Evolutionary conservation across 2,888 invertebrate species (phyloP).

Genomic region (Oegoconia quadripuncta): DNA sequence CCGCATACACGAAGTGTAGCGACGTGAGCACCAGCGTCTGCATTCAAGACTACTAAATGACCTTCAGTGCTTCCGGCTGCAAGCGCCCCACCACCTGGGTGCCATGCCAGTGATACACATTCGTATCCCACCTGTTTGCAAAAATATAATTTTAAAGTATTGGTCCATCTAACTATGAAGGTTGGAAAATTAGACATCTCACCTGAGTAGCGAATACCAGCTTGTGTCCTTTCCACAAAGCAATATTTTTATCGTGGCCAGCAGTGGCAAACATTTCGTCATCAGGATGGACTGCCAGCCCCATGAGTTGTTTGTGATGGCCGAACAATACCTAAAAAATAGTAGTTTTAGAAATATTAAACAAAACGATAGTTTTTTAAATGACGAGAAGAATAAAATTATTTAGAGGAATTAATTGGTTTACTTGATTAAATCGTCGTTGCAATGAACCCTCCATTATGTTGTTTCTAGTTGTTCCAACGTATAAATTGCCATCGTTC

Average conservation of each 20-base stretch:
- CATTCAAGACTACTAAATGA: conserved; percentile 90
- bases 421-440: conserved; percentile 89
- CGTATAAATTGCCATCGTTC: conserved; percentile 94
- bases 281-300: conserved; percentile 92
- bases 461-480: conserved; percentile 93
- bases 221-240: conserved; percentile 93
- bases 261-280: conserved; percentile 95
- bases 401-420: not conserved
- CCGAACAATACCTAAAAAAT: conserved; percentile 87
- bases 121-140: conserved; percentile 86
- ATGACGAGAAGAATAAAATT: not conserved
- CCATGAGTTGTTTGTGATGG: conserved; percentile 92
- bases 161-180: not conserved
- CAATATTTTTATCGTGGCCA: conserved; percentile 94
- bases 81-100: conserved; percentile 91
- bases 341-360: not conserved
- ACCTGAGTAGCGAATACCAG: conserved; percentile 93
- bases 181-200: conserved; percentile 10
- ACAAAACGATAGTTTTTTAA: not conserved
- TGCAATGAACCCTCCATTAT: conserved; percentile 94
- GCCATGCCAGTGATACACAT: conserved; percentile 92
- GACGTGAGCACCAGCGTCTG: conserved; percentile 91
- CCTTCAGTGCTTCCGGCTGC: conserved; percentile 95
- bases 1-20: conserved; percentile 92
- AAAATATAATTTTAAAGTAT: conserved; percentile 10